Percentiles rank a stretch among this genome's conserved stretches.
phyloP scores from a whole-genome alignment of 2,888 invertebrate genomes.

The Chymomyza procnemis region DNA sequence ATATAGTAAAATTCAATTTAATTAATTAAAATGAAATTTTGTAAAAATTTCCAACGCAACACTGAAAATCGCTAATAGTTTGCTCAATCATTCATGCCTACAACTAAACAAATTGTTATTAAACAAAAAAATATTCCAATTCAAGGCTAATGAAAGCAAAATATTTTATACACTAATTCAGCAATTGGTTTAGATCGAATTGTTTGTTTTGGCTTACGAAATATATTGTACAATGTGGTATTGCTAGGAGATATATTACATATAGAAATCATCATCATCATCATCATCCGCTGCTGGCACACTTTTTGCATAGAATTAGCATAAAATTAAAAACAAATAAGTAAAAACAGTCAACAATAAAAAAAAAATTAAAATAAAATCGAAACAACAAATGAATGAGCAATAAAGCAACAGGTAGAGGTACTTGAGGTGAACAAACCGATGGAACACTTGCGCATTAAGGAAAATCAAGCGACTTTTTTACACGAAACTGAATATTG shows the following conservation, averaged over 20 bases:
- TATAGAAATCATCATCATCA: slow-evolving; percentile 32
- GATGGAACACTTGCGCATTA: slow-evolving; percentile 37
- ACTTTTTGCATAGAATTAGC: slow-evolving; percentile 63
- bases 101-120: background rate
- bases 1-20: background rate
- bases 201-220: slow-evolving; percentile 27
- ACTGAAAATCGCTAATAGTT: background rate
- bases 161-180: background rate
- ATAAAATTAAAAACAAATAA: slow-evolving; percentile 47
- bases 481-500: too few species aligned
- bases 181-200: slow-evolving; percentile 50
- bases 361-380: too few species aligned
- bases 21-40: background rate
- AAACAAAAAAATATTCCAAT: slow-evolving; percentile 1
- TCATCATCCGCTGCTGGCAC: slow-evolving; percentile 55
- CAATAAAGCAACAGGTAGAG: slow-evolving; percentile 30
- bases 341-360: slow-evolving; percentile 28
- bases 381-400: slow-evolving; percentile 18
- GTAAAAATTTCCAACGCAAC: background rate
- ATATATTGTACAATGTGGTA: background rate
- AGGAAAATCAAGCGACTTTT: too few species aligned
- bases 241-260: slow-evolving; percentile 49
- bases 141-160: slow-evolving; percentile 38
- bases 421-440: slow-evolving; percentile 53
- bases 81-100: background rate